Evolutionary conservation across 2,113 vertebrate genomes (phyloP), one percentile per base, ranked within the genome.

Genomic region (Neoarius graeffei): DNA sequence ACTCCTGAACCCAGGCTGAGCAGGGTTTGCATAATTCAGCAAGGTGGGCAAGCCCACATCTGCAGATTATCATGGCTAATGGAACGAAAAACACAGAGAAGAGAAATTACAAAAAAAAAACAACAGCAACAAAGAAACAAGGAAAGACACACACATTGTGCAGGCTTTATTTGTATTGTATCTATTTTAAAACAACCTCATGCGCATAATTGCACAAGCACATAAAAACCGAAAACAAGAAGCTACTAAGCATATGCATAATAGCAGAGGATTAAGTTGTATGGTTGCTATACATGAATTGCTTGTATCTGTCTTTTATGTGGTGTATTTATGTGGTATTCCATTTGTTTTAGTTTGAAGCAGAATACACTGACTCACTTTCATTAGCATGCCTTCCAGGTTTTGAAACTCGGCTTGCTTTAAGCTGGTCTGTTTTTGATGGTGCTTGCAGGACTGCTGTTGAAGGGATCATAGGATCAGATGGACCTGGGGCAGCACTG

Each of bases 1-100:
- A 85, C 64, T 81, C 74, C 73, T 84, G 74, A 0, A 25, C 82
- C 50, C 71, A 73, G 85, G 66, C 90, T 89, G 81, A 88, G 82
- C 60, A 71, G 85, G 57, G 88, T 82, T 87, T 91, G 74, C 76
- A 89, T 90, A 90, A 91, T 89, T 90, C 71, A 91, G 71, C 84
- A 90, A 83, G 91, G 85, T 86, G 86, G 86, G 84, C 91, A 88
- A 85, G 71, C 84, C 86, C 60, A 86, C 81, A 82, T 88, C 82
- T 86, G 69, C 84, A 89, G 89, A 90, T 91, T 88, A 91, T 83
- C 89, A 88, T 62, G 67, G 71, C 87, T 88, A 86, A 86, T 74
- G 86, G 87, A 77, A 79, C 23, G 19, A 77, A 86, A 86, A 42
- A 56, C 79, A 88, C 64, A 84, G n/a, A 85, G 19, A 35, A 84